Evolutionary conservation across 2,113 vertebrate genomes (phyloP).

Genomic region (Lasiurus borealis): DNA sequence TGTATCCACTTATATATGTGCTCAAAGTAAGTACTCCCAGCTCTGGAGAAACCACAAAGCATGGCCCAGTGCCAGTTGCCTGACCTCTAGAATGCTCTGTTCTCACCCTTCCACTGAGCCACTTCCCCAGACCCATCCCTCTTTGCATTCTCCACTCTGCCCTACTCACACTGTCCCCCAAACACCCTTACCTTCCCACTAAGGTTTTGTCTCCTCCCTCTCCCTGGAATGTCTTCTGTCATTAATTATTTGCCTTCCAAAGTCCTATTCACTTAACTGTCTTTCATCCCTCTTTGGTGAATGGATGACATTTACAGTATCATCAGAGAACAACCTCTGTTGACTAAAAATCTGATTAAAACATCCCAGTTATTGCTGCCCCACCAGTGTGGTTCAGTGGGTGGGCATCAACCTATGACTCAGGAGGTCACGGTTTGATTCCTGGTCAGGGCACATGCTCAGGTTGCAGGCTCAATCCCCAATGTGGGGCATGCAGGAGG

Average conservation of each 20-base stretch:
- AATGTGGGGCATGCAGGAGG: no score
- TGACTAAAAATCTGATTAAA: slow-evolving; percentile 52
- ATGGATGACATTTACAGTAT: background rate
- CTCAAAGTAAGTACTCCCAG: background rate
- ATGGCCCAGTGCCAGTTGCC: background rate
- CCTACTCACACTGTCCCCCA: background rate
- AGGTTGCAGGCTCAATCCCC: no score
- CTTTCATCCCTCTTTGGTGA: background rate
- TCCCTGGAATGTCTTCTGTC: background rate
- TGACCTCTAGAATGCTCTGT: background rate
- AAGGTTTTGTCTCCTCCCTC: background rate
- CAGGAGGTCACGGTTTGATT: no score
- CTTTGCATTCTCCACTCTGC: background rate
- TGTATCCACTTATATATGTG: background rate
- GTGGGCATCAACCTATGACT: no score
- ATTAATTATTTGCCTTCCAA: background rate
- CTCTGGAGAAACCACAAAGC: slow-evolving; percentile 3
- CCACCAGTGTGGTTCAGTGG: no score
- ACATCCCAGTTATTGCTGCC: background rate
- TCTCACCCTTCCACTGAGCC: background rate
- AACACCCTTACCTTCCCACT: background rate
- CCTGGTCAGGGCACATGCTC: no score
- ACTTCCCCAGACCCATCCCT: background rate
- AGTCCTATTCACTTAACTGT: background rate
- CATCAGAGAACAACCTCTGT: background rate